Evolutionary conservation across 1,140 invertebrate species (phyloP).

Genomic region (Rhyzopertha dominica): DNA sequence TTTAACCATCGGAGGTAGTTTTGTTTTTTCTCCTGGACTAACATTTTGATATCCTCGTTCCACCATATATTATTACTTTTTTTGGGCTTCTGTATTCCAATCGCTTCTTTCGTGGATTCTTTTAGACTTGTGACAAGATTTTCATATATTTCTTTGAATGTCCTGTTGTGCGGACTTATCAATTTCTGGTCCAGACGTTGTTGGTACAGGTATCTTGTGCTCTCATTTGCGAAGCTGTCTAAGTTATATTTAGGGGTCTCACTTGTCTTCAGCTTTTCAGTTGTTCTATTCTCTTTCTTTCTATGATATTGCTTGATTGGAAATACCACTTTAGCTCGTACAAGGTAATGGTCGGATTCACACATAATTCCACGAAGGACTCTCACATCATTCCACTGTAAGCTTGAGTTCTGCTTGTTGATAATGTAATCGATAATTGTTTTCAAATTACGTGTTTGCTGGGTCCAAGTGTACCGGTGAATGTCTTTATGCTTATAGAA

Average conservation of each 20-base stretch:
- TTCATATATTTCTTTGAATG: neutral
- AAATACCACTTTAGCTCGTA: neutral
- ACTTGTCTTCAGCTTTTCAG: too few species aligned
- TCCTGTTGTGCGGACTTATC: neutral
- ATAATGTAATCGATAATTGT: constrained; percentile 20
- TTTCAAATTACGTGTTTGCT: constrained; percentile 12
- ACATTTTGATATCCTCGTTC: too few species aligned
- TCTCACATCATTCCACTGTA: constrained; percentile 9
- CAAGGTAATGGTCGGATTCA: constrained; percentile 13
- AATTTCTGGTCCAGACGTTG: neutral
- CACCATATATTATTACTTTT: too few species aligned
- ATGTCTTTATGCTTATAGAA: constrained; percentile 9
- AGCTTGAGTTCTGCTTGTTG: constrained; percentile 8
- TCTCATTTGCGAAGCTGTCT: neutral
- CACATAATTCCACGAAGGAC: constrained; percentile 8
- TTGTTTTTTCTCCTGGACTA: too few species aligned
- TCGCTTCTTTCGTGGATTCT: neutral
- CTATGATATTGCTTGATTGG: neutral
- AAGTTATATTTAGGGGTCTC: constrained; percentile 1
- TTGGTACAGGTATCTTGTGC: neutral
- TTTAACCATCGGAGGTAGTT: too few species aligned
- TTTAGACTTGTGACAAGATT: neutral
- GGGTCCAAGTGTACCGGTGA: constrained; percentile 15
- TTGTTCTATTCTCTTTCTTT: neutral
- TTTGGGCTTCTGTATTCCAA: too few species aligned